Evolutionary conservation across 2,113 vertebrate genomes (phyloP), one percentile per base, ranked within the genome.

Genomic region (Pangasianodon hypophthalmus): DNA sequence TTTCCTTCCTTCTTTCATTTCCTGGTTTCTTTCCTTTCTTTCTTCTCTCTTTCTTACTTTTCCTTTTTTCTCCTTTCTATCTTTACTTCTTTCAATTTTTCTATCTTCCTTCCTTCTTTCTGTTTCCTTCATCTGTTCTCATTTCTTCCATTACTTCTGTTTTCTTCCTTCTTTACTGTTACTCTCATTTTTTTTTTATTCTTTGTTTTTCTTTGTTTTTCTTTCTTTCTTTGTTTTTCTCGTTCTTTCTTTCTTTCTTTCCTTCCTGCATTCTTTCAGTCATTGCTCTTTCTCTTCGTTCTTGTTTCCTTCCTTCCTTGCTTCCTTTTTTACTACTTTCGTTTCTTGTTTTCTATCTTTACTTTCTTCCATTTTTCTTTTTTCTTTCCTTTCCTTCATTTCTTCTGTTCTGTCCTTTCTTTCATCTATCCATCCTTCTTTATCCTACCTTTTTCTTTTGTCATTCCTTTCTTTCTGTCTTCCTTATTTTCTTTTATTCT

Each of bases 81-180:
- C 19, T 26, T 24, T 46, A 7, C 19, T 21, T 24, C 62, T 2
- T n/a, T 67, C 32, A 2, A 5, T 75, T 44, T 24, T 10, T 1
- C 41, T 26, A 21, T 75, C 41, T 46, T 50, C 21, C 19, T 29
- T 75, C 41, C 6, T 73, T 73, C 32, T 10, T 26, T 50, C 46
- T 44, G 2, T 50, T 86, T 41, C 62, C 62, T 24, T 77, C 46
- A 1, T 21, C 7, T 18, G 5, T 29, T 29, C 32, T 10, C 10
- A 2, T 46, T 46, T 50, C 13, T 6, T 52, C 29, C 26, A 0
- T 50, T 80, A 1, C 14, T 80, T 75, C 21, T 54, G 6, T 29
- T 80, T 69, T 89, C 44, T 86, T 44, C 64, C 64, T 19, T 80
- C n/a, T 29, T 79, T 44, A 86, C 32, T 71, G 32, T 41, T 56